phyloP scores from a whole-genome alignment of 2,888 invertebrate genomes.

The Chelonus formosanus region DNA sequence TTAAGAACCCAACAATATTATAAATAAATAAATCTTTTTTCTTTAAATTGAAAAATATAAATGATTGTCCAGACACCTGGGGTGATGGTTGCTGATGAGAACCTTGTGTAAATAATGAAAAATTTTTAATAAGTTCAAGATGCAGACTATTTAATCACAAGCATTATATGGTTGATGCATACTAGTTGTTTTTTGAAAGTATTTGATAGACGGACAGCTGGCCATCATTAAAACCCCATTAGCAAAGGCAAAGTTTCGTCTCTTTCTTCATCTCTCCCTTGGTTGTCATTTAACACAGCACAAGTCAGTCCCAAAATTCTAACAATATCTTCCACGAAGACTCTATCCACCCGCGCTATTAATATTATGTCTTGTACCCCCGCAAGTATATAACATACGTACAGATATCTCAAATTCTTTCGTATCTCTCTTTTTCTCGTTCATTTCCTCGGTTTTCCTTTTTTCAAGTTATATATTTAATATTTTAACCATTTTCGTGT shows the following conservation, averaged over 20 bases:
- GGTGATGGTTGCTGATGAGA: too few species aligned
- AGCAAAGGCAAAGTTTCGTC: conserved; percentile 41
- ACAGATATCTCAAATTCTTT: conserved; percentile 5
- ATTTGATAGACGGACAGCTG: conserved; percentile 63
- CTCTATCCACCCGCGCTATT: conserved; percentile 61
- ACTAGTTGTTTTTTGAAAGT: conserved; percentile 41
- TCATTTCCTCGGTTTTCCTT: conserved; percentile 14
- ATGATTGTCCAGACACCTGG: too few species aligned
- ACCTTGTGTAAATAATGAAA: too few species aligned
- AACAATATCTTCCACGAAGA: conserved; percentile 60
- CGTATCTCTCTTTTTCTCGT: conserved; percentile 9
- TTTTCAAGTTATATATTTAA: background rate
- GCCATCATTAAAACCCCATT: conserved; percentile 64
- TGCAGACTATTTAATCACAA: conserved; percentile 5
- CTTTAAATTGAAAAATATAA: too few species aligned
- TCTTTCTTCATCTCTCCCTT: conserved; percentile 36
- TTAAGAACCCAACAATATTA: too few species aligned
- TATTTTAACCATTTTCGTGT: background rate
- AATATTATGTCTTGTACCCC: conserved; percentile 51
- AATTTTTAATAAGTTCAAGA: too few species aligned
- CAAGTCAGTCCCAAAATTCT: conserved; percentile 55
- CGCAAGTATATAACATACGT: conserved; percentile 12
- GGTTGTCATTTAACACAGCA: conserved; percentile 31
- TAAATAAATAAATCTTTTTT: too few species aligned
- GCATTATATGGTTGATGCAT: background rate